A percentile compares a stretch with the other conserved stretches of the same genome.
phyloP scores from a whole-genome alignment of 2,888 invertebrate genomes.

The Anticlea derivata region DNA sequence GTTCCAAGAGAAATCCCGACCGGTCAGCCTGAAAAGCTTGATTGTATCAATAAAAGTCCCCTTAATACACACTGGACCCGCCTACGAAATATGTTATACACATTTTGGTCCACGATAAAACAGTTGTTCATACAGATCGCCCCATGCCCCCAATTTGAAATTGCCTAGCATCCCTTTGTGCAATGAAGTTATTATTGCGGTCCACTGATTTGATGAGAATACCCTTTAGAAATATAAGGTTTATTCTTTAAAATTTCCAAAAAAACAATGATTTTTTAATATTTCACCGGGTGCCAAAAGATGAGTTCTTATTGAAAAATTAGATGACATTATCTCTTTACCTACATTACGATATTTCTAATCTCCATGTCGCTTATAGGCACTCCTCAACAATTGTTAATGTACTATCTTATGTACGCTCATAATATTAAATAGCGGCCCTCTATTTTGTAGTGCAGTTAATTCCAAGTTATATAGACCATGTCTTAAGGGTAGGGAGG shows the following conservation, averaged over 20 bases:
- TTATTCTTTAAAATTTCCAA: slow-evolving; percentile 13
- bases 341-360: not conserved
- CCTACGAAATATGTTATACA: slow-evolving; percentile 44
- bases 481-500: slow-evolving; percentile 43
- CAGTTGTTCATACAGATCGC: slow-evolving; percentile 44
- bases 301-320: too few relatives aligned
- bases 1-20: not conserved
- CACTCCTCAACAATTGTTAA: slow-evolving; percentile 22
- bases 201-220: slow-evolving; percentile 69
- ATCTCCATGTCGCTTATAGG: not conserved
- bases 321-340: too few relatives aligned
- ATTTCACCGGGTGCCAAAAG: too few relatives aligned
- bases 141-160: slow-evolving; percentile 62
- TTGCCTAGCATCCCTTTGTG: slow-evolving; percentile 71
- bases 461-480: slow-evolving; percentile 38
- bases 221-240: slow-evolving; percentile 29
- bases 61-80: slow-evolving; percentile 30
- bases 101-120: slow-evolving; percentile 48
- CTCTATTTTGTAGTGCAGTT: slow-evolving; percentile 43
- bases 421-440: slow-evolving; percentile 41
- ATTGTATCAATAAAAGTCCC: slow-evolving; percentile 22
- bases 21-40: slow-evolving; percentile 10
- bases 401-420: slow-evolving; percentile 18
- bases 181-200: slow-evolving; percentile 74
- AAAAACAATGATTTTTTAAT: not conserved